Conservation (phyloP, 1,140 invertebrate species). For the Conus ventricosus region DNA sequence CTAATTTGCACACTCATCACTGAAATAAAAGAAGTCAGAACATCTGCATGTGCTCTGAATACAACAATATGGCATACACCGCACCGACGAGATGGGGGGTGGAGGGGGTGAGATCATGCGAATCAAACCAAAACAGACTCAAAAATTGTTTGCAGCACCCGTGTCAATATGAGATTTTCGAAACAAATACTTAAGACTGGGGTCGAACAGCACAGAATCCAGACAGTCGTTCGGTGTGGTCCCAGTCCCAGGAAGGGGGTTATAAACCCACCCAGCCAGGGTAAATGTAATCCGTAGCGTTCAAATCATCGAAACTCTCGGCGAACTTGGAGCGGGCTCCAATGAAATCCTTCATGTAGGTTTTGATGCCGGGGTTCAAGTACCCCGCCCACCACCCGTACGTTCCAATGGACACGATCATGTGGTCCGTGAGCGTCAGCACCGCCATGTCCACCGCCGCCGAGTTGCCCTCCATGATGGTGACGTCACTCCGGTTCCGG, state of each 20-base stretch:
- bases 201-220: no score
- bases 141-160: no score
- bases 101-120: no score
- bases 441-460: conserved; percentile 60
- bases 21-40: no score
- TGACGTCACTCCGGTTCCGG: background rate
- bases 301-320: conserved; percentile 42
- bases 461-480: conserved; percentile 13
- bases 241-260: background rate
- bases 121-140: no score
- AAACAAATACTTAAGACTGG: no score
- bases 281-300: conserved; percentile 45
- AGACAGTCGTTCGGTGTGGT: no score
- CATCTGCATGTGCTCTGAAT: no score
- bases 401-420: conserved; percentile 62
- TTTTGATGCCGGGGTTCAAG: conserved; percentile 58
- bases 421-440: conserved; percentile 58
- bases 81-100: no score
- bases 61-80: no score
- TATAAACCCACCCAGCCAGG: conserved; percentile 21
- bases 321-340: conserved; percentile 36
- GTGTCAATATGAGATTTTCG: no score
- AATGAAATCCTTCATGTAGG: conserved; percentile 58
- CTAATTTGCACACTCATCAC: no score
- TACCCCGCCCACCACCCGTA: conserved; percentile 68